Base-by-base conservation (phyloP, 1,140 invertebrate genomes). In the Drosophila chauvacae region DNA sequence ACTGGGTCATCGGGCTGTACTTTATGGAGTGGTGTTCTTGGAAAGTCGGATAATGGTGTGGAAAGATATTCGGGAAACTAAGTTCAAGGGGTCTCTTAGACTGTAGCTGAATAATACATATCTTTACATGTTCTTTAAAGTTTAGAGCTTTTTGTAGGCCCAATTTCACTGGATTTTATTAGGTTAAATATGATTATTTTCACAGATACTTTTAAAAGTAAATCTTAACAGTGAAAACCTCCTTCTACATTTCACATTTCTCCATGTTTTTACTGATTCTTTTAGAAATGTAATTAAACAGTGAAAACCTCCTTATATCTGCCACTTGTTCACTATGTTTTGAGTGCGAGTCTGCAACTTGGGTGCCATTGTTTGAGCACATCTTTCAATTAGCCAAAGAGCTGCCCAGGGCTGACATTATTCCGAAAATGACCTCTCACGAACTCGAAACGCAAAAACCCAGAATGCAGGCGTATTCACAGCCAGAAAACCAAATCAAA, bases 381-480 rank as follows among this genome's bases (percentile, higher is more conserved):
- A 58, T 63, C 20, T 69, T 58, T 48, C 45, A 70, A 57, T 70
- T 39, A 71, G 26, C 26, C 55, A 16, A 58, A 20, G 5, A 44
- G 16, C 20, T 26, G 56, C 57, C 26, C 59, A 7, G 35, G 45
- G 45, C 65, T 50, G 44, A 33, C 33, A 68, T 55, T 63, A 71
- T 51, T 63, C 41, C 33, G 18, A 37, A 35, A 18, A 30, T 77
- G 81, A 77, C 66, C 80, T 63, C 73, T 33, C 35, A 20, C 55
- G 55, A 77, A 68, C 56, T 41, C 44, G 14, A 77, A 68, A 47
- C 37, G 57, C 41, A 37, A 35, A 37, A 47, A 57, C 72, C 80
- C 72, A 83, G 80, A 68, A 90, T 90, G 81, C 85, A 85, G 85
- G 85, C 70, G 11, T 69, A 90, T 90, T 90, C 77, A 90, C 42